A percentile compares a stretch with the other conserved stretches of the same genome.
Evolutionary conservation across 2,113 vertebrate species (phyloP).

Genomic region (Carollia perspicillata): DNA sequence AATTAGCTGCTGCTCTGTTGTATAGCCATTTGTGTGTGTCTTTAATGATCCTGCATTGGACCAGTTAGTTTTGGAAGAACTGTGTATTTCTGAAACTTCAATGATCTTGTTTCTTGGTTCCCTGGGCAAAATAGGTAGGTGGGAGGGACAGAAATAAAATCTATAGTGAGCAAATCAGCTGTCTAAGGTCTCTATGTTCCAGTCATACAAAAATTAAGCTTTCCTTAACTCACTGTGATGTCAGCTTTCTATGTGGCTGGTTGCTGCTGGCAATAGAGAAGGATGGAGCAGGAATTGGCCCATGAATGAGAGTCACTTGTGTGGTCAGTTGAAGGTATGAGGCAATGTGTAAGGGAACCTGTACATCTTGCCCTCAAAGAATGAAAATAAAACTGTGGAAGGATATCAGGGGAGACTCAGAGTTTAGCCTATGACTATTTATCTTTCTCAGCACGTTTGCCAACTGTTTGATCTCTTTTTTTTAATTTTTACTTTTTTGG

Average conservation of each 20-base stretch:
- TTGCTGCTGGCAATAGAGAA: neutral
- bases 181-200: neutral
- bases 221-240: too few relatives aligned
- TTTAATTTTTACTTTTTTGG: neutral
- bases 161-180: neutral
- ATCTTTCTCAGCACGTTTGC: too few relatives aligned
- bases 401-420: too few relatives aligned
- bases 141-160: neutral
- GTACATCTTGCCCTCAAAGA: too few relatives aligned
- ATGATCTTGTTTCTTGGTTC: neutral
- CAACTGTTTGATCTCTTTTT: neutral
- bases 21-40: neutral
- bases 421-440: too few relatives aligned
- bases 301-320: too few relatives aligned
- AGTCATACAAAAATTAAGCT: neutral
- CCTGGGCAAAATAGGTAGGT: slow-evolving; percentile 1
- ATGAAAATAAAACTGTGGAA: too few relatives aligned
- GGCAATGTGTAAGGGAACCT: too few relatives aligned
- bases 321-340: too few relatives aligned
- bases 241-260: too few relatives aligned
- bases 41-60: neutral
- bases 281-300: neutral
- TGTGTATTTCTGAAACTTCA: neutral
- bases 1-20: neutral
- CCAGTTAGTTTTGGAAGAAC: neutral